Evolutionary conservation across 2,113 vertebrate genomes (phyloP), one percentile per base, ranked within the genome.

Genomic region (Nothobranchius furzeri): DNA sequence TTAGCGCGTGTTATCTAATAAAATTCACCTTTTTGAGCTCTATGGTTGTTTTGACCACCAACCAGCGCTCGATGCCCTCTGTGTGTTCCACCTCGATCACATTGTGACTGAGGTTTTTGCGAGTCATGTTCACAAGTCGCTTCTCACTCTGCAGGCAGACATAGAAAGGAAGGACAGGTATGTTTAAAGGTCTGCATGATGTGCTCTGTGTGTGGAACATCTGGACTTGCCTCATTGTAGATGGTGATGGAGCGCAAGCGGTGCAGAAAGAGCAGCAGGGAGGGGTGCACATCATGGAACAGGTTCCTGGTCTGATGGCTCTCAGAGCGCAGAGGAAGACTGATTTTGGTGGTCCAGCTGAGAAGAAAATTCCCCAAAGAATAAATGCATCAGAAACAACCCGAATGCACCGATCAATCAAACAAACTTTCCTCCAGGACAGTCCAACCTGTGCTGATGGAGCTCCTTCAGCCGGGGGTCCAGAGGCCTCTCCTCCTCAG

Each of bases 291-390:
- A 12, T 94, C 93, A 14, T 93, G 92, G 66, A 94, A 94, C 45
- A 94, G 84, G 85, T 93, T 94, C 60, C 84, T 92, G 54, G 92
- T 93, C 79, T 93, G 92, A 67, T 87, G 88, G 82, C 78, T 90
- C 73, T 92, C 91, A 0, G 90, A 83, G 46, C 91, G 91, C 30
- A 94, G 87, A 11, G 92, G 93, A n/a, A 94, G 90, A 71, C 81
- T 78, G 77, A 94, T 93, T 83, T 93, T 92, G 12, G 93, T 94
- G 73, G 85, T 91, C 92, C 93, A 94, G 75, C 93, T 94, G 75
- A 48, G 7, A 20, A 51, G 7, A 20, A 43, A 36, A 66, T 13
- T 42, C 58, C 55, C 17, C 51, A 25, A 43, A 54, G 37, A 81
- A 76, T 1, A 43, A 9, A 70, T 11, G 11, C 3, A 3, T 49